A percentile compares a stretch with the other conserved stretches of the same genome.
Conservation (phyloP, 2,113 vertebrate genomes). For the Pipa parva region DNA sequence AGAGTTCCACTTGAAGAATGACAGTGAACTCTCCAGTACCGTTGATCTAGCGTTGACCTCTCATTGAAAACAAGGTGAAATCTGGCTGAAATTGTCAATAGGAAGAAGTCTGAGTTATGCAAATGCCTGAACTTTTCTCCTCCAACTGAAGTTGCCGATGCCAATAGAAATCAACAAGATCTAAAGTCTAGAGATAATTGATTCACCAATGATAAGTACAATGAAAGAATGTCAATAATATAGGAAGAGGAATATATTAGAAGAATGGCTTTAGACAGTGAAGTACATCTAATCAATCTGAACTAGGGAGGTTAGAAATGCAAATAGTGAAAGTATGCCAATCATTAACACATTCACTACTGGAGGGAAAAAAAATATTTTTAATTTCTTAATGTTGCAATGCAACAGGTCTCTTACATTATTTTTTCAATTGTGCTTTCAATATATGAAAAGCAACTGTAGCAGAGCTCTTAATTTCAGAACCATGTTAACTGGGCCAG, state of each 20-base stretch:
- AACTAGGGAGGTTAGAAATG: not conserved
- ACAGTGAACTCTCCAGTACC: not conserved
- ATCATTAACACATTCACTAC: not conserved
- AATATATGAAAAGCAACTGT: no score
- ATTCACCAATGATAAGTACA: not conserved
- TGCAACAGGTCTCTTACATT: no score
- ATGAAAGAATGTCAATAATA: not conserved
- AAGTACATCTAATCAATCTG: conserved; percentile 1
- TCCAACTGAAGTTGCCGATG: not conserved
- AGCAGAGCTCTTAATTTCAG: no score
- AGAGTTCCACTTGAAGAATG: not conserved
- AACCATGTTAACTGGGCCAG: no score
- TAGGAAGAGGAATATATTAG: not conserved
- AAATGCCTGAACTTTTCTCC: not conserved
- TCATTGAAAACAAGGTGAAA: conserved; percentile 1
- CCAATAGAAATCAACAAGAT: not conserved
- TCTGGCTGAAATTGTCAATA: not conserved
- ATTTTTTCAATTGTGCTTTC: no score
- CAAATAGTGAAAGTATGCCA: not conserved
- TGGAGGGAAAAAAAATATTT: no score
- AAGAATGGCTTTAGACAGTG: not conserved
- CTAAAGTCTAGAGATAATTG: not conserved
- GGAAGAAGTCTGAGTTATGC: not conserved
- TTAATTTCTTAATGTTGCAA: no score
- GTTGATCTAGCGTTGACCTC: not conserved